Evolutionary conservation across 2,113 vertebrate genomes (phyloP).

Genomic region (Condylura cristata): DNA sequence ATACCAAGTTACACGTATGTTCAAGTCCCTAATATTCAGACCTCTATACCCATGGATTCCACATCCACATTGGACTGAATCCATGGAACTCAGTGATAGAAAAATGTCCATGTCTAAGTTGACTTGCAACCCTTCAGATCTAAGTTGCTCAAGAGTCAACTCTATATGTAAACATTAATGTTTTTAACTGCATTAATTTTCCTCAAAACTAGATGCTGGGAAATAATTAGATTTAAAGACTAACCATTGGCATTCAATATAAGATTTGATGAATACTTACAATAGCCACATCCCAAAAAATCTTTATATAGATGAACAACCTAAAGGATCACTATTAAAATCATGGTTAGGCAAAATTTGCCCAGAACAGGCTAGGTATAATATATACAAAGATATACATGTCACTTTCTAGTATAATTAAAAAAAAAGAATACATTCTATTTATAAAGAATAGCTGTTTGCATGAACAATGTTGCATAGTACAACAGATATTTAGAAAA

Average conservation of each 20-base stretch:
- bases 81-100: no score
- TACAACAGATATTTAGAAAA: constrained; percentile 7
- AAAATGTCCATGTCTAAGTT: no score
- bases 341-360: background rate
- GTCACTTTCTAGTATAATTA: background rate
- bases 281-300: background rate
- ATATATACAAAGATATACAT: background rate
- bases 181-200: background rate
- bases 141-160: no score
- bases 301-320: background rate
- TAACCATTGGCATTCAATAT: background rate
- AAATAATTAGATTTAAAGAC: constrained; percentile 15
- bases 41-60: no score
- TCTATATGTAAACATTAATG: no score
- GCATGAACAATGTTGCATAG: background rate
- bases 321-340: constrained; percentile 10
- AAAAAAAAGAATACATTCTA: constrained; percentile 11
- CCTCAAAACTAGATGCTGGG: constrained; percentile 27
- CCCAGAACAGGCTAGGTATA: background rate
- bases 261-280: constrained; percentile 21
- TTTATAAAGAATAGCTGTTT: constrained; percentile 6
- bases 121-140: no score
- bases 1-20: no score
- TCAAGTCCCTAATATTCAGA: no score
- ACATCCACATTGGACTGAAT: no score